Evolutionary conservation across 2,797 vertebrate genomes (phyloP), one percentile per base, ranked within the genome.

Genomic region (Serranus cabrilla): DNA sequence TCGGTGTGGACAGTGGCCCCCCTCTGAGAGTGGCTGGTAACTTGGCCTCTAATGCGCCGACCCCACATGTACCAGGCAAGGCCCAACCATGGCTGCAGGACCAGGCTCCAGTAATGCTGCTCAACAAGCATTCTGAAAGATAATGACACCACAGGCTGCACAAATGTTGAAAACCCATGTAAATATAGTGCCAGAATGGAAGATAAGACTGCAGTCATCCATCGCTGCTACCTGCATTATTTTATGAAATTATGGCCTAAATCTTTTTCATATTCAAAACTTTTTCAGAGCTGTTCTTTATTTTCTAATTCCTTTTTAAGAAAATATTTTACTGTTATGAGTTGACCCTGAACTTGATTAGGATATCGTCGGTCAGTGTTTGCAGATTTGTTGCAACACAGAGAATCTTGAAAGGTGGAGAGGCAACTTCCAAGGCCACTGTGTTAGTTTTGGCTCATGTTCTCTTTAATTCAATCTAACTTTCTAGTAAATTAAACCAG

Each of bases 11-110:
- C 89, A 91, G 79, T 62, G 80, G 77, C 83, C 86, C 89, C 91
- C 90, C 86, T 89, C 89, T 70, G 90, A 93, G 89, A 91, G 77
- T 55, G 37, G 64, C 82, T 80, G 85, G 58, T 82, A 84, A 85
- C 87, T 90, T 85, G 87, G 91, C 77, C 87, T 80, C 88, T 89
- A 86, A 91, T 90, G 72, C 59, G 55, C 65, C 86, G 92, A 93
- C 89, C 90, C 83, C 91, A 92, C 91, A 92, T 93, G 89, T 89
- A 87, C 79, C 51, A 74, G 63, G 52, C 85, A 50, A 47, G 70
- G 71, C 78, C 83, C 71, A 39, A 72, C 71, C 51, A 20, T 45
- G 45, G 51, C 73, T 84, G 74, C 50, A 77, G 76, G 49, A 82
- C 64, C 49, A 20, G 72, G 73, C 72, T 73, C 47, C 77, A 67